Evolutionary conservation across 1,140 invertebrate genomes (phyloP).

Genomic region (Ylistrum balloti): DNA sequence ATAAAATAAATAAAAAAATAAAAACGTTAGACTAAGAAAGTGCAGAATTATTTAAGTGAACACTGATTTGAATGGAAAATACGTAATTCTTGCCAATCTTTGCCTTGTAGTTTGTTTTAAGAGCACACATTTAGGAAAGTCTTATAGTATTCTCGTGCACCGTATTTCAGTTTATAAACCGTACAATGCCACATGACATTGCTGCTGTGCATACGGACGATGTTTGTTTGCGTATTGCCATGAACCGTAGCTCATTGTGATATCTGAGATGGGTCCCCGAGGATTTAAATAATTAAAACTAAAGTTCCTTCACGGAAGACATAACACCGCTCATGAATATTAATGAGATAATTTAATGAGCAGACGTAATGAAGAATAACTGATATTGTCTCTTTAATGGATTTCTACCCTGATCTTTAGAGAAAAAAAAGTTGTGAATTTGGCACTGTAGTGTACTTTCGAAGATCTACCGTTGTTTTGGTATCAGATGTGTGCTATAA

Average conservation of each 20-base stretch:
- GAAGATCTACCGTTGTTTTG: not conserved
- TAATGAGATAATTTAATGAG: conserved; percentile 9
- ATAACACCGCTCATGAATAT: conserved; percentile 3
- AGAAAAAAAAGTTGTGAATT: not conserved
- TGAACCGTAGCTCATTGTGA: not conserved
- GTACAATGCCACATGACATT: too few relatives aligned
- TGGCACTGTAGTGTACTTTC: not conserved
- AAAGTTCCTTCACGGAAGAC: not conserved
- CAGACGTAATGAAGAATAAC: not conserved
- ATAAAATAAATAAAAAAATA: too few relatives aligned
- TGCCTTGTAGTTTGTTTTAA: too few relatives aligned
- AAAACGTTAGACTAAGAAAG: too few relatives aligned
- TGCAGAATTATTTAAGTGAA: too few relatives aligned
- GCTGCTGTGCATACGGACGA: not conserved
- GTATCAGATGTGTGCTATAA: not conserved
- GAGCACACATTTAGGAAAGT: too few relatives aligned
- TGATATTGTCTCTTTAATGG: not conserved
- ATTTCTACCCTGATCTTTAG: not conserved
- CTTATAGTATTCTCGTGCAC: too few relatives aligned
- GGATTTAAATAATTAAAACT: conserved; percentile 36
- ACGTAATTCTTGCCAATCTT: too few relatives aligned
- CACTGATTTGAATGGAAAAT: too few relatives aligned
- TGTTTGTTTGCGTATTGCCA: not conserved
- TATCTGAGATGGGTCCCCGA: not conserved
- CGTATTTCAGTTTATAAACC: too few relatives aligned